A percentile compares a stretch with the other conserved stretches of the same genome.
These are phyloP conservation scores for Notocelia uddmanniana DNA, from an alignment of 2,888 invertebrate species.

Conservation along the genomic window DNA sequence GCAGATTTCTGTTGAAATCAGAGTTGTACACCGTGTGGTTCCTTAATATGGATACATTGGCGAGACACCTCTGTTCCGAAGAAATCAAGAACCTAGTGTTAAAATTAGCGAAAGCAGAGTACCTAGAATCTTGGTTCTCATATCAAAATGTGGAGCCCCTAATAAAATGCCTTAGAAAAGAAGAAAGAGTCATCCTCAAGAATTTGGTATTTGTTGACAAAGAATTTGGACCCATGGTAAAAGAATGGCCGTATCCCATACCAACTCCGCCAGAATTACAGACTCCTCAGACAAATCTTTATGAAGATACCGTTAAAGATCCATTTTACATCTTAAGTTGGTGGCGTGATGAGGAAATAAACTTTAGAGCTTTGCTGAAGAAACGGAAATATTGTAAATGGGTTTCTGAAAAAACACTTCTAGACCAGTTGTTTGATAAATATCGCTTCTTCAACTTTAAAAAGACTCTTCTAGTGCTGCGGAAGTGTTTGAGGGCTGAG, in stretches of 20 bases:
- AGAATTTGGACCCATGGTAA: slow-evolving; percentile 53
- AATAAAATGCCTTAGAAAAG: slow-evolving; percentile 57
- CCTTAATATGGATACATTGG: slow-evolving; percentile 61
- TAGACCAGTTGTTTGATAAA: slow-evolving; percentile 66
- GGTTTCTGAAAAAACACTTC: slow-evolving; percentile 49
- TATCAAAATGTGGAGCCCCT: slow-evolving; percentile 65
- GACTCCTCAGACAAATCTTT: slow-evolving; percentile 42
- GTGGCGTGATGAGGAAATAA: not conserved
- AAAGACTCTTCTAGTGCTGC: slow-evolving; percentile 62
- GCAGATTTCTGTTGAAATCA: slow-evolving; percentile 59
- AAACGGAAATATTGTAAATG: not conserved
- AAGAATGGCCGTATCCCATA: slow-evolving; percentile 58
- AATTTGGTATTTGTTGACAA: slow-evolving; percentile 65
- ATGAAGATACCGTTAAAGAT: slow-evolving; percentile 44
- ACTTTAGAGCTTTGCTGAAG: not conserved
- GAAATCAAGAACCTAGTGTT: slow-evolving; percentile 63
- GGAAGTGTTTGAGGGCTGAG: slow-evolving; percentile 58
- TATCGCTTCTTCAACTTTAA: slow-evolving; percentile 67
- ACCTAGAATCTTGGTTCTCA: slow-evolving; percentile 58
- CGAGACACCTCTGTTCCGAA: slow-evolving; percentile 55
- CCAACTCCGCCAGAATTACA: slow-evolving; percentile 47
- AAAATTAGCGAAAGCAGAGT: slow-evolving; percentile 62
- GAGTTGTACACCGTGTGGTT: slow-evolving; percentile 64
- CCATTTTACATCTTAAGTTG: not conserved
- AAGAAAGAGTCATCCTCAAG: slow-evolving; percentile 59